These are phyloP conservation scores for Chunga burmeisteri DNA, from an alignment of 2,113 vertebrate genomes.

Conservation along the genomic window DNA sequence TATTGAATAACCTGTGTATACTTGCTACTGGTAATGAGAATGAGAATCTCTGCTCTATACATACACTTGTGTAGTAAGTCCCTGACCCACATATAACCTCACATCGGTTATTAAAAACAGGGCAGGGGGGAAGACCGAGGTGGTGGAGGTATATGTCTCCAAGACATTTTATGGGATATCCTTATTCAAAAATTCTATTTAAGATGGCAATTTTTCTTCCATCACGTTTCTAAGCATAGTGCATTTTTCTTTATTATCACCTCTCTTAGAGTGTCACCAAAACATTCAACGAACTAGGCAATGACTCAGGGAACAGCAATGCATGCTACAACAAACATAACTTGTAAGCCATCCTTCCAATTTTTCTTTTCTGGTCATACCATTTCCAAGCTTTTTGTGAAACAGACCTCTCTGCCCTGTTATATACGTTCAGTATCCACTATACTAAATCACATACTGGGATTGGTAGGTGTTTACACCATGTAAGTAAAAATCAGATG, in stretches of 20 bases:
- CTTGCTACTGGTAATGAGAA: not conserved
- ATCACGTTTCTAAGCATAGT: not conserved
- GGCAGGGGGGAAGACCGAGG: no score
- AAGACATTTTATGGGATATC: not conserved
- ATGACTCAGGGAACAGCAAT: not conserved
- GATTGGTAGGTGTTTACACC: not conserved
- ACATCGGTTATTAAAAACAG: not conserved
- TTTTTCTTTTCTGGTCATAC: not conserved
- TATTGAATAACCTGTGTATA: not conserved
- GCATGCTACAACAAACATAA: not conserved
- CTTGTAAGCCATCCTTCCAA: not conserved
- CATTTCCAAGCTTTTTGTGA: not conserved
- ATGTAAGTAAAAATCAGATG: not conserved
- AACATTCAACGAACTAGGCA: not conserved
- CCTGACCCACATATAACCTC: not conserved
- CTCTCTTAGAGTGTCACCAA: not conserved
- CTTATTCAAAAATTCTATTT: not conserved
- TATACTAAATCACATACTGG: not conserved
- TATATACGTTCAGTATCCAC: not conserved
- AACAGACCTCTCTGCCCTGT: not conserved
- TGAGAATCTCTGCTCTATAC: not conserved
- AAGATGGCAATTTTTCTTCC: not conserved
- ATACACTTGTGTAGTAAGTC: not conserved
- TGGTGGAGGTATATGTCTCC: not conserved
- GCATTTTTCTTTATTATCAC: not conserved